These are phyloP conservation scores for Drosophila hydei DNA, from an alignment of 1,140 invertebrate genomes.

Conservation along the genomic window DNA sequence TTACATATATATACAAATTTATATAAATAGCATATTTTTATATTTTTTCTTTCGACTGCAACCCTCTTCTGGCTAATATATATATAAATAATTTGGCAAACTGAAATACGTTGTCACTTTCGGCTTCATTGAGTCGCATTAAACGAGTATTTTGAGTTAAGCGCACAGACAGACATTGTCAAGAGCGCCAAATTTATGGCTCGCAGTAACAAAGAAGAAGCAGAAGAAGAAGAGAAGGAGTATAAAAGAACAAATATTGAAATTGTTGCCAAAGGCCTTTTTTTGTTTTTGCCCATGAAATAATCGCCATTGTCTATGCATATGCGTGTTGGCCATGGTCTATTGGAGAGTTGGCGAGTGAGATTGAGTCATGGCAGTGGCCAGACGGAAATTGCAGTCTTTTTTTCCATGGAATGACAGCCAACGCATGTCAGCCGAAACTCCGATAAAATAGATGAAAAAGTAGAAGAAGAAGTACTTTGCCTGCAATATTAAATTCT, in stretches of 20 bases:
- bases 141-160: conserved; percentile 9
- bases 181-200: conserved; percentile 36
- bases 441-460: too few relatives aligned
- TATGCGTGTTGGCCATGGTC: neutral
- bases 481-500: conserved; percentile 18
- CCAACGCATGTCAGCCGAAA: neutral
- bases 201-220: neutral
- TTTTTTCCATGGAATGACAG: neutral
- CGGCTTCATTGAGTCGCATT: conserved; percentile 40
- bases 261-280: conserved; percentile 19
- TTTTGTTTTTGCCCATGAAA: neutral
- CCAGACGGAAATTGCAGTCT: conserved; percentile 25
- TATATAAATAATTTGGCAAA: conserved; percentile 18
- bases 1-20: too few relatives aligned
- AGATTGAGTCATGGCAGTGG: neutral
- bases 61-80: conserved; percentile 8
- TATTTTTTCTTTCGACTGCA: neutral
- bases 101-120: conserved; percentile 35
- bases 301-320: neutral
- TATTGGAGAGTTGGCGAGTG: neutral
- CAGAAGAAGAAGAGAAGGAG: neutral
- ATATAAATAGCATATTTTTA: too few relatives aligned
- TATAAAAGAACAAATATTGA: conserved; percentile 6
- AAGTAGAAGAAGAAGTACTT: neutral
- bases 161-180: conserved; percentile 31